A percentile compares a stretch with the other conserved stretches of the same genome.
Conservation (phyloP, 2,797 vertebrate species). For the Smutsia gigantea region DNA sequence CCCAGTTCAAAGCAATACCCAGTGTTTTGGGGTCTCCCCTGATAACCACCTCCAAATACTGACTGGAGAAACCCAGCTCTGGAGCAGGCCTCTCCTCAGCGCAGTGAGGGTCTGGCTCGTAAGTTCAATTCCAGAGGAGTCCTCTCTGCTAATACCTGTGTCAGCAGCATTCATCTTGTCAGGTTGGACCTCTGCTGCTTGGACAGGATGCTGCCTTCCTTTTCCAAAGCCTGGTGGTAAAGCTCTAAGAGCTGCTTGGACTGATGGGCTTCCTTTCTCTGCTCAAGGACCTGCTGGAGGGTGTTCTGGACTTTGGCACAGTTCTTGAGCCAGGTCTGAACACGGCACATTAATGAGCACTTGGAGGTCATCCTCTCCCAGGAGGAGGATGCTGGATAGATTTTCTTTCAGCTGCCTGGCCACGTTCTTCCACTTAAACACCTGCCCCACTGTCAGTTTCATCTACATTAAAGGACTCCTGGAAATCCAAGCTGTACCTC, state of each 20-base stretch:
- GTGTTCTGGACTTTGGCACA: conserved; percentile 90
- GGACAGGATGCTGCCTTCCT: conserved; percentile 79
- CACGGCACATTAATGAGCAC: conserved; percentile 90
- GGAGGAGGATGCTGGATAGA: conserved; percentile 92
- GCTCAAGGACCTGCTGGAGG: conserved; percentile 93
- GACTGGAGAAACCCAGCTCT: conserved; percentile 93
- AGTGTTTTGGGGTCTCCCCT: conserved; percentile 80
- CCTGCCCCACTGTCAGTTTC: conserved; percentile 80
- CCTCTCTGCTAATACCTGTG: neutral
- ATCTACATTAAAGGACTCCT: conserved; percentile 85
- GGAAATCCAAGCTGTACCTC: conserved; percentile 90
- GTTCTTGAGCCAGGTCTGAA: conserved; percentile 89
- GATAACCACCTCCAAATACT: conserved; percentile 93
- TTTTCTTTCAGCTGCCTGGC: conserved; percentile 92
- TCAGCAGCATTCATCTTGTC: conserved; percentile 87
- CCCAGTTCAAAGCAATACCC: conserved; percentile 80
- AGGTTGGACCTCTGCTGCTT: conserved; percentile 82
- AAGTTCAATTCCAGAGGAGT: conserved; percentile 71
- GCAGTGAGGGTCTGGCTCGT: conserved; percentile 85
- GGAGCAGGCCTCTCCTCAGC: conserved; percentile 92
- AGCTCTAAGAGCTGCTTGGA: conserved; percentile 94
- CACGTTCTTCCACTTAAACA: conserved; percentile 88
- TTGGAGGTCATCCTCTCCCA: conserved; percentile 95
- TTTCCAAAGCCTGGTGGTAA: conserved; percentile 89
- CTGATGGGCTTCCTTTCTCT: conserved; percentile 93